These are phyloP conservation scores for Australoheros facetus DNA, from an alignment of 2,797 vertebrate genomes.

Conservation along the genomic window DNA sequence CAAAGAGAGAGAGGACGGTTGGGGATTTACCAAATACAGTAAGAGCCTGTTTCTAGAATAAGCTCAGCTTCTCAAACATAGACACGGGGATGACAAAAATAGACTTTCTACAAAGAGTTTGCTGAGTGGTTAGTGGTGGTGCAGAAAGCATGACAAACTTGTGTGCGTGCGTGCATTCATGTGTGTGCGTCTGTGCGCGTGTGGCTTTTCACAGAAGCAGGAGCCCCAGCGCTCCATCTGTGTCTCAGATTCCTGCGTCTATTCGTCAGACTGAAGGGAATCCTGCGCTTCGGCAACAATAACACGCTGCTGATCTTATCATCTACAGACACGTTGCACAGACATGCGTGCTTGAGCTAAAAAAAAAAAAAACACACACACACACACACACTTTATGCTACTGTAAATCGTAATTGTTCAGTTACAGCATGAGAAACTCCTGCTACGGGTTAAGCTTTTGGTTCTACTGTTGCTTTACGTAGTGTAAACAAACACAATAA, in stretches of 20 bases:
- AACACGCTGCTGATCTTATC: conserved; percentile 43
- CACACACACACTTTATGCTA: background rate
- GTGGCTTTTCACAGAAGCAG: conserved; percentile 24
- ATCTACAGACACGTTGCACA: conserved; percentile 14
- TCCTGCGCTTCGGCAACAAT: conserved; percentile 37
- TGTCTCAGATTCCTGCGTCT: conserved; percentile 33
- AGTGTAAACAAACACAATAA: background rate
- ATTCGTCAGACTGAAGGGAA: conserved; percentile 57
- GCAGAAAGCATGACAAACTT: conserved; percentile 53
- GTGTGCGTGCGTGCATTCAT: conserved; percentile 3
- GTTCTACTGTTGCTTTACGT: background rate
- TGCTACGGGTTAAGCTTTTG: background rate
- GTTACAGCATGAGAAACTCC: too few relatives aligned
- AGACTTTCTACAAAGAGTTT: conserved; percentile 62
- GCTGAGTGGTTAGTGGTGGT: conserved; percentile 51
- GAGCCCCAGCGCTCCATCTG: conserved; percentile 35
- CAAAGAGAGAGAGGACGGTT: conserved; percentile 25
- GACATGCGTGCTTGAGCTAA: background rate
- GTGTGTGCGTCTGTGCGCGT: background rate
- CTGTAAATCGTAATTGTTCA: background rate
- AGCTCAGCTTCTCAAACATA: conserved; percentile 57
- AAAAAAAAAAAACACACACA: background rate
- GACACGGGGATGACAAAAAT: conserved; percentile 53
- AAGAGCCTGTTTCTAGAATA: conserved; percentile 54
- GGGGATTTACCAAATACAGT: conserved; percentile 64